Base-by-base conservation (phyloP, 2,888 invertebrate genomes). In the Orchesella flavescens region DNA sequence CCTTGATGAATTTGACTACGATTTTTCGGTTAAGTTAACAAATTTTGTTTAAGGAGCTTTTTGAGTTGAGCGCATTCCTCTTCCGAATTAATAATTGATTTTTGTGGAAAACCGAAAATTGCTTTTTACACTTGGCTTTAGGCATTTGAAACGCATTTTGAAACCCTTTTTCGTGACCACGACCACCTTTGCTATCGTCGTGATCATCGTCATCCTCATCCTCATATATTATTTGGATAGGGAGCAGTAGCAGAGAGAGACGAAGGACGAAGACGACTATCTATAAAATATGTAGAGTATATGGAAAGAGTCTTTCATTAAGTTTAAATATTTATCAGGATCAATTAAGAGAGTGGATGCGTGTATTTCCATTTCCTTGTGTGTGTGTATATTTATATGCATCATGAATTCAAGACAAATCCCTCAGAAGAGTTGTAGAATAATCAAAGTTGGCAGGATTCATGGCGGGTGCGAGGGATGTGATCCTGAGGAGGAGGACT, bases 381-480 rank as follows among this genome's bases (percentile, higher is more conserved):
- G 17, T 53, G 17, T 53, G 53, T 53, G 9, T 53, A 53, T 49
- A 12, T 13, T 49, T 13, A 49, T 9, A n/a, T 53, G n/a, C 53
- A n/a, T 53, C 1, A 3, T n/a, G 53, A 2, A 15, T 59, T 34
- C 13, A 69, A 69, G 23, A 24, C 3, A 61, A 21, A 13, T 61
- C 61, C 43, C 43, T 72, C 59, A 21, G 53, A 72, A 72, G 55
- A 53, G 59, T 59, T 72, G 10, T 43, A 61, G 17, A 83, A 77
- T 83, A 83, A 83, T 83, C 83, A 83, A 78, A 83, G 83, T 78
- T 83, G 83, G 71, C 83, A 83, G 74, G 21, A 72, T 82, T 71
- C 69, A 61, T 76, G 55, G 44, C 66, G 12, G 21, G 23, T 61
- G 63, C 68, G 68, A n/a, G n/a, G n/a, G 55, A 21, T 53, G 59